phyloP scores from a whole-genome alignment of 2,888 invertebrate species.

The Melanostoma mellinum region DNA sequence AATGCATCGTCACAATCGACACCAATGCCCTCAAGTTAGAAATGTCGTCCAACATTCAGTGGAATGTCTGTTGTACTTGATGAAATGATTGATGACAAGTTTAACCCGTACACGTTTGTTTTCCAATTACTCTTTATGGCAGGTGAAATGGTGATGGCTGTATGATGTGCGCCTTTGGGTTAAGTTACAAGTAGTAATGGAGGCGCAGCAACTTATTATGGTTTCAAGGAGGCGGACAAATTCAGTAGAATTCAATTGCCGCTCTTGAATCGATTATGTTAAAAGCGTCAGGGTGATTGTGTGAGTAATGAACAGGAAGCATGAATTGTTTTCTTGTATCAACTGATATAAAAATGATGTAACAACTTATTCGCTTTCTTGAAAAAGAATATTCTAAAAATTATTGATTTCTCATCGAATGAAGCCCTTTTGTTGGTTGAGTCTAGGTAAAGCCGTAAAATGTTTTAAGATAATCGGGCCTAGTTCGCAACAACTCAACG shows the following conservation, averaged over 20 bases:
- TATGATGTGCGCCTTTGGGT: conserved; percentile 19
- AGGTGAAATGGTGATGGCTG: conserved; percentile 52
- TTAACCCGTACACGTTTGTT: conserved; percentile 53
- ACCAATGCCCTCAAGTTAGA: conserved; percentile 65
- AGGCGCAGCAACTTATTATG: conserved; percentile 8
- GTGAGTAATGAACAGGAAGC: too few relatives aligned
- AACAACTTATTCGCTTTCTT: too few relatives aligned
- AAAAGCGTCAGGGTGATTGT: too few relatives aligned
- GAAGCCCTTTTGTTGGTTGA: too few relatives aligned
- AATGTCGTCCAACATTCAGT: conserved; percentile 54
- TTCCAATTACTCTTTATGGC: conserved; percentile 65
- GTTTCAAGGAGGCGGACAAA: not conserved
- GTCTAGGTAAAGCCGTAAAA: too few relatives aligned
- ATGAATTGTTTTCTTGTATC: too few relatives aligned
- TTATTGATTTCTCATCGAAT: too few relatives aligned
- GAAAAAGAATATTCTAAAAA: too few relatives aligned
- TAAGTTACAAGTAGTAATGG: conserved; percentile 1
- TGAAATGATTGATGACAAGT: conserved; percentile 70
- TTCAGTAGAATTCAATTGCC: not conserved
- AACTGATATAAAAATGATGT: too few relatives aligned
- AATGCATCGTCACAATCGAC: conserved; percentile 48
- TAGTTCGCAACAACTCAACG: too few relatives aligned
- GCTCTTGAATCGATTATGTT: too few relatives aligned
- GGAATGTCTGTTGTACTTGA: conserved; percentile 55
- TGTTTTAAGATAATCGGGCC: too few relatives aligned